A percentile compares a stretch with the other conserved stretches of the same genome.
Conservation (phyloP, 2,113 vertebrate species). For the Poeciliopsis retropinna region DNA sequence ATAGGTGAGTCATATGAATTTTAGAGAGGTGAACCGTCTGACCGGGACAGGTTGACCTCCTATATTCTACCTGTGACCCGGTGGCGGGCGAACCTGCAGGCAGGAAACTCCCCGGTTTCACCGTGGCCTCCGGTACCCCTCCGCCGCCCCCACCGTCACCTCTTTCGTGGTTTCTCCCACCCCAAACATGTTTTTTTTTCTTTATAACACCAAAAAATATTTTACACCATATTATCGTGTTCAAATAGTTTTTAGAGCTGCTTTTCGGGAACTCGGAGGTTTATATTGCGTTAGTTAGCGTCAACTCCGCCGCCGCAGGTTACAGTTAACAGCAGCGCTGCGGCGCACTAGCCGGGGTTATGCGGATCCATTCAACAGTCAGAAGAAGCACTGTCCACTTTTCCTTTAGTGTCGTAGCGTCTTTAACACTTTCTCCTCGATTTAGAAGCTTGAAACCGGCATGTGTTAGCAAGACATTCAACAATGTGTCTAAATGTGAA, state of each 20-base stretch:
- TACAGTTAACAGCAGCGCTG: conserved; percentile 52
- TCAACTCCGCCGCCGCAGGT: conserved; percentile 50
- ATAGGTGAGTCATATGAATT: neutral
- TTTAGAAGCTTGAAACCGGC: neutral
- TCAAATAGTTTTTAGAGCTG: neutral
- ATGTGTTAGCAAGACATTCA: neutral
- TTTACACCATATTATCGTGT: neutral
- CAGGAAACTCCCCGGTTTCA: conserved; percentile 76
- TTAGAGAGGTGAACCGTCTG: neutral
- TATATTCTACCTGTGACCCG: conserved; percentile 58
- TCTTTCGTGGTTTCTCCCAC: neutral
- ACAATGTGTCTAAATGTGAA: neutral
- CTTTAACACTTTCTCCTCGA: conserved; percentile 7
- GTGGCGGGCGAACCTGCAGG: conserved; percentile 33
- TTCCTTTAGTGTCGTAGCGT: neutral
- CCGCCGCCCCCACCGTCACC: conserved; percentile 3
- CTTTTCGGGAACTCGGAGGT: neutral
- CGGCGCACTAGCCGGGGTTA: conserved; percentile 44
- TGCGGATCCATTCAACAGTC: conserved; percentile 50
- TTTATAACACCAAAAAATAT: neutral
- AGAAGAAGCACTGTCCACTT: conserved; percentile 44
- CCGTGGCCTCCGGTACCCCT: conserved; percentile 59
- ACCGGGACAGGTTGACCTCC: conserved; percentile 19
- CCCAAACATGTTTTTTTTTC: neutral
- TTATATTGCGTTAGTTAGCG: conserved; percentile 25